These are phyloP conservation scores for Aviceda subcristata DNA, from an alignment of 2,113 vertebrate species.

Conservation along the genomic window DNA sequence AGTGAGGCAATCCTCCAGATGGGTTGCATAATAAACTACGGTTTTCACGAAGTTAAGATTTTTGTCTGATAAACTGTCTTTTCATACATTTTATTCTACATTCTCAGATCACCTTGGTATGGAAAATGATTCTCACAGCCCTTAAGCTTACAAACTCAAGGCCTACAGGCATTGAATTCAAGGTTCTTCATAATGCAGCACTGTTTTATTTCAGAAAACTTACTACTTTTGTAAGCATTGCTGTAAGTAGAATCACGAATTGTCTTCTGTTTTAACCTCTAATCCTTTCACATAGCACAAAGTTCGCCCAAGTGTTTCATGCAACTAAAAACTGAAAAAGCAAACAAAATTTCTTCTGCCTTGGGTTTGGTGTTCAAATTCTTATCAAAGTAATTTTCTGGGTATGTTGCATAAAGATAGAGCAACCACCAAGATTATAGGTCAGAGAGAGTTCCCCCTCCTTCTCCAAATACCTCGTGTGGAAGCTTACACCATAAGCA, in stretches of 20 bases:
- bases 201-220: background rate
- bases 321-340: background rate
- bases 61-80: background rate
- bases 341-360: slow-evolving; percentile 21
- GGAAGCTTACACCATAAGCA: background rate
- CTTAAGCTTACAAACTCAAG: background rate
- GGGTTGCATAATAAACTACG: background rate
- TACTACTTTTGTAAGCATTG: background rate
- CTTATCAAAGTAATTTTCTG: slow-evolving; percentile 24
- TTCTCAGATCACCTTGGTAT: background rate
- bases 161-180: background rate
- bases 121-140: background rate
- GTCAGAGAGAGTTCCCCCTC: background rate
- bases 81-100: background rate
- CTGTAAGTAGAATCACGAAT: background rate
- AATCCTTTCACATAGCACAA: background rate
- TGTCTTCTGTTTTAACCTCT: background rate
- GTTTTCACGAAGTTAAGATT: background rate
- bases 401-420: slow-evolving; percentile 40
- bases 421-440: background rate
- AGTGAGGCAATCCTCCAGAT: background rate
- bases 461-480: background rate
- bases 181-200: background rate
- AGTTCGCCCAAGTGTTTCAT: background rate
- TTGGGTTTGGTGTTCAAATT: background rate